Percentiles rank a stretch among this genome's conserved stretches.
These are phyloP conservation scores for Dicycla oo DNA, from an alignment of 2,888 invertebrate genomes.

Conservation along the genomic window DNA sequence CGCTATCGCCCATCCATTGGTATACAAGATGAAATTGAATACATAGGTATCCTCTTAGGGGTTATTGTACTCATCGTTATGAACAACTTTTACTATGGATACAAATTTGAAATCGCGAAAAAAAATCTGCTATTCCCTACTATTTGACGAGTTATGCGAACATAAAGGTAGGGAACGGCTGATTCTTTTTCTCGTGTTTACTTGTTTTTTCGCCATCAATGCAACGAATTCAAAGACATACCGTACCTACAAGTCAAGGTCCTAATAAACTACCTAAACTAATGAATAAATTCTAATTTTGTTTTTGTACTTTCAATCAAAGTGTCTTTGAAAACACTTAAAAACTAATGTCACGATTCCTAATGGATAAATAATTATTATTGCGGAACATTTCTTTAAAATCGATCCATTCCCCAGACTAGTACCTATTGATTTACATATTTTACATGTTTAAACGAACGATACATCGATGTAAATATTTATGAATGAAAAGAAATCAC, in stretches of 20 bases:
- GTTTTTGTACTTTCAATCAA: background rate
- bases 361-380: slow-evolving; percentile 5
- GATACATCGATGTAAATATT: background rate
- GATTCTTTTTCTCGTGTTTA: too few relatives aligned
- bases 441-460: slow-evolving; percentile 13
- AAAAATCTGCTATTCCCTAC: too few relatives aligned
- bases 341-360: slow-evolving; percentile 42
- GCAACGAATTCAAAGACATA: background rate
- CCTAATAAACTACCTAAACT: background rate
- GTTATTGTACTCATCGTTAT: too few relatives aligned
- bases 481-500: slow-evolving; percentile 6
- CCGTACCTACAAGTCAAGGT: too few relatives aligned
- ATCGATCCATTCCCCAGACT: slow-evolving; percentile 21
- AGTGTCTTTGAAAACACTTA: slow-evolving; percentile 26
- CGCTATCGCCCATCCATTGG: too few relatives aligned
- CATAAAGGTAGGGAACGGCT: too few relatives aligned
- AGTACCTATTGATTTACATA: slow-evolving; percentile 12
- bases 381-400: slow-evolving; percentile 12
- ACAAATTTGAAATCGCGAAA: too few relatives aligned
- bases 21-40: too few relatives aligned
- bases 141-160: too few relatives aligned
- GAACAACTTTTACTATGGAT: too few relatives aligned
- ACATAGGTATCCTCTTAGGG: too few relatives aligned
- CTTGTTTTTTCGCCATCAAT: background rate
- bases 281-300: background rate